Evolutionary conservation across 2,797 vertebrate genomes (phyloP).

Genomic region (Paguma larvata): DNA sequence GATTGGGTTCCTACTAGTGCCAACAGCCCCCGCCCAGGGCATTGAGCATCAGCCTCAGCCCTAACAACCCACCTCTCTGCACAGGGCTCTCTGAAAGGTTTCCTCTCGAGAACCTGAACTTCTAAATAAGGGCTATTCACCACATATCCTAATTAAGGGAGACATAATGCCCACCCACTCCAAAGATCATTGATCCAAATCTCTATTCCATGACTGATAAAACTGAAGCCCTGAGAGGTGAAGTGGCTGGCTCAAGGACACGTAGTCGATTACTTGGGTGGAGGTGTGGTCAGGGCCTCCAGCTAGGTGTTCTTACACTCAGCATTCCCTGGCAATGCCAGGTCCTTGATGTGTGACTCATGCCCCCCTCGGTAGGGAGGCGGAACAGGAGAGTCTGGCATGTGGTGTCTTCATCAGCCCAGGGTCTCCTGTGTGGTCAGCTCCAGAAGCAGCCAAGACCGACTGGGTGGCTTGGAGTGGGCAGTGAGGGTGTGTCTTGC

Average conservation of each 20-base stretch:
- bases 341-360: background rate
- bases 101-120: conserved; percentile 1
- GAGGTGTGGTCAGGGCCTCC: background rate
- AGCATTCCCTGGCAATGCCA: background rate
- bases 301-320: background rate
- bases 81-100: background rate
- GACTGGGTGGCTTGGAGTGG: background rate
- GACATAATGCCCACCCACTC: background rate
- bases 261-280: background rate
- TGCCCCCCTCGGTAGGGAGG: background rate
- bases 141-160: background rate
- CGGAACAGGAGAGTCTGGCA: background rate
- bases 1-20: background rate
- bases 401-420: background rate
- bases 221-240: background rate
- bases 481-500: background rate
- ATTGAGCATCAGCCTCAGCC: background rate
- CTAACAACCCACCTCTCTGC: background rate
- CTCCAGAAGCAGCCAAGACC: background rate
- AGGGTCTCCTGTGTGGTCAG: background rate
- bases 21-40: background rate
- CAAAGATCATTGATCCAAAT: conserved; percentile 12
- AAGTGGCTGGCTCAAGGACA: conserved; percentile 13
- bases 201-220: background rate
- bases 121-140: background rate